Conservation (phyloP, 2,797 vertebrate species). For the Agapornis canus region DNA sequence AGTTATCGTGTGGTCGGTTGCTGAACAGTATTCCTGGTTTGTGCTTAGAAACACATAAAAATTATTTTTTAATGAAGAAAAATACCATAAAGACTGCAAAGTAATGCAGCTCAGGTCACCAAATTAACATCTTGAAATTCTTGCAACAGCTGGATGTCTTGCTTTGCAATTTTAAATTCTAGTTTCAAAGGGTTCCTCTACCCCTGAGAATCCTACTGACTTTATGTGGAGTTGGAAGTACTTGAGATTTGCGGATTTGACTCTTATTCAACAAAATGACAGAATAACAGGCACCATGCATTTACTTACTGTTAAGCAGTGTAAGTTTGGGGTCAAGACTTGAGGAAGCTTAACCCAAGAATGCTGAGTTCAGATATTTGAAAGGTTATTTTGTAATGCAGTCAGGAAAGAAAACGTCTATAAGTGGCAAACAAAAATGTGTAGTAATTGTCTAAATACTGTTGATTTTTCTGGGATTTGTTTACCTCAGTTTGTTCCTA, state of each 20-base stretch:
- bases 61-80: not conserved
- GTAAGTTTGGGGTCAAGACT: not conserved
- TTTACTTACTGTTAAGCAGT: not conserved
- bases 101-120: not conserved
- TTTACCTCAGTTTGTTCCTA: not conserved
- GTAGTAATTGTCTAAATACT: not conserved
- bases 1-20: not conserved
- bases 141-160: not conserved
- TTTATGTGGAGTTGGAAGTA: not conserved
- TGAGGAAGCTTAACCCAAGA: not conserved
- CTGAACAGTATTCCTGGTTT: not conserved
- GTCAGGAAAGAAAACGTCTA: not conserved
- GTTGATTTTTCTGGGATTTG: not conserved
- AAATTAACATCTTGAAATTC: not conserved
- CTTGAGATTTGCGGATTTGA: not conserved
- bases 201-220: not conserved
- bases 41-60: not conserved
- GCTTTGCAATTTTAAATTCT: not conserved
- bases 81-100: not conserved
- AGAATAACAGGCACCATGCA: not conserved
- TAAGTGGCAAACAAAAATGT: not conserved
- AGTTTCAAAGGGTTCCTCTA: not conserved
- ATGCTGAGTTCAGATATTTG: not conserved
- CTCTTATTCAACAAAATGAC: not conserved
- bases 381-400: not conserved